Evolutionary conservation across 2,888 invertebrate species (phyloP).

Genomic region (Scotopteryx bipunctaria): DNA sequence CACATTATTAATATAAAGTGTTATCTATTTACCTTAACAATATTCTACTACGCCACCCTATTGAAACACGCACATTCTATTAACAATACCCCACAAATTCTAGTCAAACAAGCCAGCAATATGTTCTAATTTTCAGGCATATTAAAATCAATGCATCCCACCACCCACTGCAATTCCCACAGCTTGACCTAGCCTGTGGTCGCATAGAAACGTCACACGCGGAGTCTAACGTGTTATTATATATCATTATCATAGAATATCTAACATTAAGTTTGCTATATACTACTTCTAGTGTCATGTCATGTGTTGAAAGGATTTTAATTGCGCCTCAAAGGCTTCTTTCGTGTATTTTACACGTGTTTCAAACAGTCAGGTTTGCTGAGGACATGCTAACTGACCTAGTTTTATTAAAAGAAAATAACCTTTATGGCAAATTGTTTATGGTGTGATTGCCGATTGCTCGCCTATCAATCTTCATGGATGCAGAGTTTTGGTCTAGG

Average conservation of each 20-base stretch:
- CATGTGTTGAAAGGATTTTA: too few relatives aligned
- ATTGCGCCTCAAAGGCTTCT: too few relatives aligned
- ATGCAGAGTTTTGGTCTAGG: too few relatives aligned
- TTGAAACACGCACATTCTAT: not conserved
- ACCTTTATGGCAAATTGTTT: too few relatives aligned
- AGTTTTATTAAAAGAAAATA: too few relatives aligned
- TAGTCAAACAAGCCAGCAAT: slow-evolving; percentile 1
- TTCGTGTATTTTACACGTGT: too few relatives aligned
- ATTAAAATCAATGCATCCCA: slow-evolving; percentile 10
- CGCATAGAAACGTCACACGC: not conserved
- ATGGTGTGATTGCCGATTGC: too few relatives aligned
- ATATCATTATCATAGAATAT: not conserved
- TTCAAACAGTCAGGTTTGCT: too few relatives aligned
- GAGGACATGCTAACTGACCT: too few relatives aligned
- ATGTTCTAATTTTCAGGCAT: slow-evolving; percentile 8
- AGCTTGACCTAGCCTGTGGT: not conserved
- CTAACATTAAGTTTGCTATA: too few relatives aligned
- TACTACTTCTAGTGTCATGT: too few relatives aligned
- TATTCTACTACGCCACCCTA: not conserved
- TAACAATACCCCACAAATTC: not conserved
- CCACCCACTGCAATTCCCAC: not conserved
- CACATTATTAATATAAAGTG: not conserved
- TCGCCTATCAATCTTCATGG: too few relatives aligned
- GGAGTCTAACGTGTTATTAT: not conserved
- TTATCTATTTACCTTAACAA: not conserved